A percentile compares a stretch with the other conserved stretches of the same genome.
These are phyloP conservation scores for Zophobas morio DNA, from an alignment of 1,140 invertebrate species.

Conservation along the genomic window DNA sequence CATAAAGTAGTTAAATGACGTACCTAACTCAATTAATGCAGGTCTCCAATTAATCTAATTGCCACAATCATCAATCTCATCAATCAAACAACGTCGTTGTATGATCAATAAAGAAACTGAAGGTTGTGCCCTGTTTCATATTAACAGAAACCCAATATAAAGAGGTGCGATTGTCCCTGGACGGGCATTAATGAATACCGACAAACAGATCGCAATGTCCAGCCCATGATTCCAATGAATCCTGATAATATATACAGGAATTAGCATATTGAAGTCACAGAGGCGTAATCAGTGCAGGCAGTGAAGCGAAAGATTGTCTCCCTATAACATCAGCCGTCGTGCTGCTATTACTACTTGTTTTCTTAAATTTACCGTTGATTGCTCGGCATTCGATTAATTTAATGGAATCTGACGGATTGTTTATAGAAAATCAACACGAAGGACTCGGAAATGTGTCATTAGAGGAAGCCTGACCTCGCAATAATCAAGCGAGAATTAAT, in stretches of 20 bases:
- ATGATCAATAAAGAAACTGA: constrained; percentile 29
- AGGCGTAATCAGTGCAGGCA: constrained; percentile 37
- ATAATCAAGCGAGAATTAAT: neutral
- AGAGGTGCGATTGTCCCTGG: constrained; percentile 29
- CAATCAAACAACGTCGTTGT: constrained; percentile 32
- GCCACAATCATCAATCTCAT: constrained; percentile 37
- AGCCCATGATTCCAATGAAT: constrained; percentile 31
- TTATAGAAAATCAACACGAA: constrained; percentile 33
- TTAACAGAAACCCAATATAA: constrained; percentile 33
- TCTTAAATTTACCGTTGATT: constrained; percentile 41
- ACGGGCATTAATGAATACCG: constrained; percentile 24
- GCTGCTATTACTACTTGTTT: constrained; percentile 29
- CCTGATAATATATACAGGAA: constrained; percentile 42
- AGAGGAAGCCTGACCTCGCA: constrained; percentile 14
- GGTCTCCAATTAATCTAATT: constrained; percentile 36
- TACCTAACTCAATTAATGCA: constrained; percentile 24
- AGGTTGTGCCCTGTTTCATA: constrained; percentile 26
- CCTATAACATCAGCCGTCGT: constrained; percentile 21
- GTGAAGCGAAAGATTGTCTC: constrained; percentile 35
- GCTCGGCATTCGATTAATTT: constrained; percentile 38
- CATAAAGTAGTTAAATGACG: constrained; percentile 33
- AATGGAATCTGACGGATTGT: constrained; percentile 33
- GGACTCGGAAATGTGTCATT: constrained; percentile 18
- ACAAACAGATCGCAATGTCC: constrained; percentile 41
- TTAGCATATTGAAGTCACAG: constrained; percentile 41